phyloP scores from a whole-genome alignment of 2,888 invertebrate species.

The Perizoma flavofasciatum region DNA sequence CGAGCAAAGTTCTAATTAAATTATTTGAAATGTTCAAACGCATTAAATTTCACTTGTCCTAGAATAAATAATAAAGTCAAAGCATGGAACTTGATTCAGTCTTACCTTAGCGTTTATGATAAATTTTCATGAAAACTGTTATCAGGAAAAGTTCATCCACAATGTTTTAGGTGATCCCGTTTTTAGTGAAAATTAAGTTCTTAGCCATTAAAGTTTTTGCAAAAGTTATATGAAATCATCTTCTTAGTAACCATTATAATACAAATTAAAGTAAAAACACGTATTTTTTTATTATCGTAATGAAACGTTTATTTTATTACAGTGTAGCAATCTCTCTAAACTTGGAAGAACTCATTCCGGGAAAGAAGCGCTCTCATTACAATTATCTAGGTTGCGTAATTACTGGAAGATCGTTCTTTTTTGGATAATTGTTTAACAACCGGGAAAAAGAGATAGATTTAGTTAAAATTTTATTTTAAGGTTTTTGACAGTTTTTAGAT shows the following conservation, averaged over 20 bases:
- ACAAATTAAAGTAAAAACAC: too few relatives aligned
- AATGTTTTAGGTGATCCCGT: too few relatives aligned
- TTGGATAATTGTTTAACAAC: conserved; percentile 19
- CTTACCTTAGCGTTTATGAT: too few relatives aligned
- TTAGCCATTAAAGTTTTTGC: too few relatives aligned
- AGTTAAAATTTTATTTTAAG: conserved; percentile 4
- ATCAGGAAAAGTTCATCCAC: too few relatives aligned
- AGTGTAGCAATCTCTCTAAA: background rate
- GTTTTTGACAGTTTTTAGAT: background rate
- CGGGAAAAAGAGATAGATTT: conserved; percentile 14
- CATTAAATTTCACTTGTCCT: background rate
- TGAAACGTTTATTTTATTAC: conserved; percentile 4
- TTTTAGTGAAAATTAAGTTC: too few relatives aligned
- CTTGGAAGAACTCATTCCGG: conserved; percentile 1
- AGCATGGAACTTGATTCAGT: too few relatives aligned
- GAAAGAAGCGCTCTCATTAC: conserved; percentile 17
- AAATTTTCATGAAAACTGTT: too few relatives aligned
- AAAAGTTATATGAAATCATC: too few relatives aligned
- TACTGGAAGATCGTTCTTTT: conserved; percentile 23
- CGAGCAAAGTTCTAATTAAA: background rate
- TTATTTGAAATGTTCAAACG: background rate
- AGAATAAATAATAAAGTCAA: too few relatives aligned
- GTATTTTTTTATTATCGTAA: background rate
- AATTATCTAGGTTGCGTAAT: conserved; percentile 25
- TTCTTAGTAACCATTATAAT: too few relatives aligned